These are phyloP conservation scores for Channa striata DNA, from an alignment of 2,797 vertebrate genomes.

Conservation along the genomic window DNA sequence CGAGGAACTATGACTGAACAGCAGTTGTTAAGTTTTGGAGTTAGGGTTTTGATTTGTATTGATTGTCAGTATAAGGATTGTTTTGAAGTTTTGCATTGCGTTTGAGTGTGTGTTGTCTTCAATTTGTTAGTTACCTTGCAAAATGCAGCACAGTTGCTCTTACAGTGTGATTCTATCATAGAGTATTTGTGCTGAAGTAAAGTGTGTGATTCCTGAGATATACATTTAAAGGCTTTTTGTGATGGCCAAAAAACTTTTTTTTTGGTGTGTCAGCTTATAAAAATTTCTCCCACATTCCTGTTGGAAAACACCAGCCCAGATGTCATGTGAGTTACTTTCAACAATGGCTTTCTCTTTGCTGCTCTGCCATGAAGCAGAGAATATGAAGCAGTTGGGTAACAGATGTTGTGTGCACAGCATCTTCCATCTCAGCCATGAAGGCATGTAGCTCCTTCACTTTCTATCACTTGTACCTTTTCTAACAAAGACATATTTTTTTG, in stretches of 20 bases:
- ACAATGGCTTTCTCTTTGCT: conserved; percentile 17
- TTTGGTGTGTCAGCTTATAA: conserved; percentile 26
- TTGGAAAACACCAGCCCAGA: conserved; percentile 41
- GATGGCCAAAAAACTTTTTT: background rate
- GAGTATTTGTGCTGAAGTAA: background rate
- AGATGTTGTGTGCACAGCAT: conserved; percentile 20
- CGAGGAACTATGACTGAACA: background rate
- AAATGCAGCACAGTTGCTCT: background rate
- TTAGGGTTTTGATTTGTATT: background rate
- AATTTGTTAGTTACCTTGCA: background rate
- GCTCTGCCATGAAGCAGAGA: conserved; percentile 19
- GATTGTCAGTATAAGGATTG: background rate
- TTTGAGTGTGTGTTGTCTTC: background rate
- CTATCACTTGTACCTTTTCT: conserved; percentile 23
- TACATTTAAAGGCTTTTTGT: background rate
- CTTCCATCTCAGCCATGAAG: conserved; percentile 3
- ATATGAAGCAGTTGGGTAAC: conserved; percentile 34
- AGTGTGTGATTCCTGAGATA: conserved; percentile 5
- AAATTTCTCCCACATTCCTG: background rate
- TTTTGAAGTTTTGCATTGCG: background rate
- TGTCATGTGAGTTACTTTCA: conserved; percentile 40
- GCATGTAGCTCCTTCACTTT: conserved; percentile 13
- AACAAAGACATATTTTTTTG: background rate
- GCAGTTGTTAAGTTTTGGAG: background rate
- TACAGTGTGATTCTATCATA: background rate